Percentiles rank a stretch among this genome's conserved stretches.
phyloP scores from a whole-genome alignment of 2,797 vertebrate genomes.

The Tadarida brasiliensis region DNA sequence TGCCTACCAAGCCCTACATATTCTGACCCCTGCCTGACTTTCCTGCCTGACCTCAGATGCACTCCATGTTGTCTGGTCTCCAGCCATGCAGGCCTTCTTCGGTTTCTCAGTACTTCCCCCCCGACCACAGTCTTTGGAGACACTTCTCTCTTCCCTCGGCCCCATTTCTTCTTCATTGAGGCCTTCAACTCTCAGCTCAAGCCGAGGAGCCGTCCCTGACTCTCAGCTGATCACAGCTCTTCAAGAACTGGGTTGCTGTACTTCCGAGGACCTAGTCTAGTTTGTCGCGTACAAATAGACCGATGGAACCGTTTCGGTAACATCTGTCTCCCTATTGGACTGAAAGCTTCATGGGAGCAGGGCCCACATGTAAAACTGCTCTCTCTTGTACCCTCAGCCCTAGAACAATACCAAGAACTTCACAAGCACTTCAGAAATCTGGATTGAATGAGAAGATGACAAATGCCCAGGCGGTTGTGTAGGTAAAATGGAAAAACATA shows the following conservation, averaged over 20 bases:
- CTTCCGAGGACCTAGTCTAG: not conserved
- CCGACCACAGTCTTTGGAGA: not conserved
- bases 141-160: not conserved
- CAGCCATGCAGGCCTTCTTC: not conserved
- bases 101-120: not conserved
- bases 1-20: accelerated
- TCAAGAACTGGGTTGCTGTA: not conserved
- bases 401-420: not conserved
- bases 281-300: not conserved
- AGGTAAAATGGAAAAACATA: not conserved
- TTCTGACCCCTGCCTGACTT: not conserved
- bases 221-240: not conserved
- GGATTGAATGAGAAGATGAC: not conserved
- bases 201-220: not conserved
- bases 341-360: not conserved
- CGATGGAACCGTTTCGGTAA: not conserved
- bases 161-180: not conserved
- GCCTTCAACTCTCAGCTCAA: not conserved
- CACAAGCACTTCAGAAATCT: not conserved
- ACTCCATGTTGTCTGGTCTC: not conserved
- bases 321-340: not conserved
- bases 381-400: not conserved
- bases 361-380: not conserved
- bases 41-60: not conserved
- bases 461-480: not conserved